These are phyloP conservation scores for Synanceia verrucosa DNA, from an alignment of 2,797 vertebrate species.

Conservation along the genomic window DNA sequence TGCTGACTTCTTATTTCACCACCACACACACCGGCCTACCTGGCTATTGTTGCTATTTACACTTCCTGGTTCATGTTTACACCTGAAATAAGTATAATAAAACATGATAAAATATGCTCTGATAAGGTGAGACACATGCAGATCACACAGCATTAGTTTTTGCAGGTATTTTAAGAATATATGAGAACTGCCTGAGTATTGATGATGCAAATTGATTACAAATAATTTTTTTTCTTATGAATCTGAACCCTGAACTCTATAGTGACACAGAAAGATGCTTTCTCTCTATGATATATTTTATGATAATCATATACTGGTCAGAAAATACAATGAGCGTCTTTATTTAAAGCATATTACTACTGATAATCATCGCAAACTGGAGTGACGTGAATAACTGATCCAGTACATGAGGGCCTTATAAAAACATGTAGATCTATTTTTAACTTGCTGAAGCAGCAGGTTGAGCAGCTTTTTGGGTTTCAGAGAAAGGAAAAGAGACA, in stretches of 20 bases:
- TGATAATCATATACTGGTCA: neutral
- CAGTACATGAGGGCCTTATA: neutral
- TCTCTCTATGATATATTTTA: neutral
- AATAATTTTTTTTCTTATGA: too few species aligned
- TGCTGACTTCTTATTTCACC: too few species aligned
- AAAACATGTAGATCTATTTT: neutral
- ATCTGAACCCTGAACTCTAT: too few species aligned
- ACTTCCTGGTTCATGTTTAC: too few species aligned
- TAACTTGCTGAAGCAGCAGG: neutral
- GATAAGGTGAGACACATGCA: too few species aligned
- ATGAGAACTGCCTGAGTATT: neutral
- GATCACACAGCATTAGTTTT: too few species aligned
- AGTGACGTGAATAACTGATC: rapidly evolving
- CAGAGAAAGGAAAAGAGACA: neutral
- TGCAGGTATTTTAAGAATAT: neutral
- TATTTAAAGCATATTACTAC: neutral
- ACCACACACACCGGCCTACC: too few species aligned
- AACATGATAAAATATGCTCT: too few species aligned
- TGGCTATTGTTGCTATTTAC: too few species aligned
- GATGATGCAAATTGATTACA: too few species aligned
- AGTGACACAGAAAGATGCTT: too few species aligned
- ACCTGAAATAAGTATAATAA: too few species aligned
- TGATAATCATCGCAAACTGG: neutral
- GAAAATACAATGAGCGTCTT: neutral
- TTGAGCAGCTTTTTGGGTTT: neutral